Evolutionary conservation across 2,888 invertebrate genomes (phyloP).

Genomic region (Oligia fasciuncula): DNA sequence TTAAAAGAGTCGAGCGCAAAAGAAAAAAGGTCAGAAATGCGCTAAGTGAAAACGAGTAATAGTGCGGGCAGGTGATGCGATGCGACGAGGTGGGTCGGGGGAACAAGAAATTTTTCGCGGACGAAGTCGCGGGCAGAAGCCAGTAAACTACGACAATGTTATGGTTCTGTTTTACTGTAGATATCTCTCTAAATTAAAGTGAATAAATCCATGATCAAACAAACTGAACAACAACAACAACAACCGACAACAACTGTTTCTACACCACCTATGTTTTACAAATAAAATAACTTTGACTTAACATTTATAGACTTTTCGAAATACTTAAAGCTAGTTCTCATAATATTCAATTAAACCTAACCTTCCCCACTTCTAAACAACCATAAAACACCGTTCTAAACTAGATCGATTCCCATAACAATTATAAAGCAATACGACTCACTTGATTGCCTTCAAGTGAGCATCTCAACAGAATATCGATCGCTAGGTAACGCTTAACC

Average conservation of each 20-base stretch:
- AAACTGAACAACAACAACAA: not conserved
- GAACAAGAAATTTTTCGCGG: no score
- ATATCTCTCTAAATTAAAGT: not conserved
- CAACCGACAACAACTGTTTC: no score
- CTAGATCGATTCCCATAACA: not conserved
- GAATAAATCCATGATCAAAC: not conserved
- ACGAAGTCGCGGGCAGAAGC: no score
- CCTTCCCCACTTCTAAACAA: not conserved
- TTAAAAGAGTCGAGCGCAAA: not conserved
- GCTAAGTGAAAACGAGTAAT: no score
- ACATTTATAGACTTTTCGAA: not conserved
- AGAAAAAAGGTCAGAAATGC: not conserved
- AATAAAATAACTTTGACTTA: no score
- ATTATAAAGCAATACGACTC: constrained; percentile 29
- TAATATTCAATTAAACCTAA: constrained; percentile 1
- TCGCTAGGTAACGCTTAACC: constrained; percentile 27
- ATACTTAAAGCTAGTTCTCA: not conserved
- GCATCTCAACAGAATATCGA: constrained; percentile 38
- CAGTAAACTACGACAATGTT: no score
- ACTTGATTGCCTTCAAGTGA: constrained; percentile 31
- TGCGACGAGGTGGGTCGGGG: no score
- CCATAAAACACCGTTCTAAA: constrained; percentile 6
- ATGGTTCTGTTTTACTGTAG: not conserved
- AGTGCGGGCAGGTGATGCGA: no score
- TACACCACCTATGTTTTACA: no score